Conservation (phyloP, 1,140 invertebrate species). For the Drosophila aff. region DNA sequence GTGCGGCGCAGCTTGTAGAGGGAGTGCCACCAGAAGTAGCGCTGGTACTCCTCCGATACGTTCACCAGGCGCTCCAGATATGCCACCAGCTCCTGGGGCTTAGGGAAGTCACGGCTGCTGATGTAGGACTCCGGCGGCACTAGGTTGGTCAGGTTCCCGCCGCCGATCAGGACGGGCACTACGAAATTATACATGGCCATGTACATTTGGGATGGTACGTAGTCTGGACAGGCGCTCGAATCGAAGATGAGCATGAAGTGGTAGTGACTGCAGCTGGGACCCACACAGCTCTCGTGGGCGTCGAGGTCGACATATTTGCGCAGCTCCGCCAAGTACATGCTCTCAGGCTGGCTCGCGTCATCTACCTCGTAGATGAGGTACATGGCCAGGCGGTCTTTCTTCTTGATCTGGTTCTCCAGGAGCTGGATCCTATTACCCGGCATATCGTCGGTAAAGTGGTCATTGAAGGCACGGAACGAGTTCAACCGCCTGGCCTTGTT, state of each 20-base stretch:
- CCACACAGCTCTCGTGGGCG: conserved; percentile 18
- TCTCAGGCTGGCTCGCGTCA: conserved; percentile 20
- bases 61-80: conserved; percentile 14
- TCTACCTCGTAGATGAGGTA: conserved; percentile 54
- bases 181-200: conserved; percentile 37
- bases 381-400: conserved; percentile 16
- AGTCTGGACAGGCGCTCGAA: conserved; percentile 51
- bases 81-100: conserved; percentile 25
- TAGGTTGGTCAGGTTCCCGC: conserved; percentile 36
- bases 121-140: conserved; percentile 48
- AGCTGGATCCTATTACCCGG: not conserved
- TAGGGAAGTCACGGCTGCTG: conserved; percentile 25
- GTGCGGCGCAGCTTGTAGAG: conserved; percentile 36
- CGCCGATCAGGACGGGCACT: conserved; percentile 59
- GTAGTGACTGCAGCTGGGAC: conserved; percentile 47
- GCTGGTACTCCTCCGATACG: conserved; percentile 12
- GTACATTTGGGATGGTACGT: conserved; percentile 47
- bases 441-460: conserved; percentile 12
- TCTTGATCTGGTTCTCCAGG: not conserved
- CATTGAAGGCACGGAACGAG: not conserved
- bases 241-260: conserved; percentile 66
- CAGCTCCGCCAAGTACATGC: conserved; percentile 45
- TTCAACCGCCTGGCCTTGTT: not conserved
- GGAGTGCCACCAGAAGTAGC: conserved; percentile 58
- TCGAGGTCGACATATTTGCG: conserved; percentile 33